Percentiles rank a stretch among this genome's conserved stretches.
Conservation (phyloP, 2,797 vertebrate species). For the Leuciscus waleckii region DNA sequence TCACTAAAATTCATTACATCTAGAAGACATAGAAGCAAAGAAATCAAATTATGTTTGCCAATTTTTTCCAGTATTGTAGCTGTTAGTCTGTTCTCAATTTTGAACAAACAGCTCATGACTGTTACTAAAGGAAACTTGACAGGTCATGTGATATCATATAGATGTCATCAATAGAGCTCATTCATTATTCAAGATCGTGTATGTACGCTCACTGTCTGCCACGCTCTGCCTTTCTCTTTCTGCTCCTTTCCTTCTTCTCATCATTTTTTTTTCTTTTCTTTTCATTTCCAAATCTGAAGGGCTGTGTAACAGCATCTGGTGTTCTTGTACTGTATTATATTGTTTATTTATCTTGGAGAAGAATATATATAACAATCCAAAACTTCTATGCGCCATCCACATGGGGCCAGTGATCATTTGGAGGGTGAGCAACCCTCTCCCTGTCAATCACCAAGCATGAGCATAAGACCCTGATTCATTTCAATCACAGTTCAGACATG, state of each 20-base stretch:
- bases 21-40: not conserved
- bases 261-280: not conserved
- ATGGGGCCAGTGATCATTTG: conserved; percentile 16
- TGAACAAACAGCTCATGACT: conserved; percentile 1
- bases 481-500: not conserved
- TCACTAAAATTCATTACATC: not conserved
- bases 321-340: not conserved
- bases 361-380: not conserved
- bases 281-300: conserved; percentile 16
- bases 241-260: conserved; percentile 5
- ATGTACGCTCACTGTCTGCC: conserved; percentile 7
- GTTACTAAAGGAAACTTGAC: conserved; percentile 51
- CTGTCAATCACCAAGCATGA: conserved; percentile 26
- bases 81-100: not conserved
- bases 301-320: conserved; percentile 32
- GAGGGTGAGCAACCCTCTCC: too few relatives aligned
- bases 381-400: not conserved
- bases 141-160: conserved; percentile 61
- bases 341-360: not conserved
- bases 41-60: not conserved
- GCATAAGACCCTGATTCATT: not conserved
- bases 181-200: conserved; percentile 72
- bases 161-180: conserved; percentile 69
- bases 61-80: not conserved
- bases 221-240: conserved; percentile 22